phyloP scores from a whole-genome alignment of 2,113 vertebrate species.

The Toxostoma redivivum region DNA sequence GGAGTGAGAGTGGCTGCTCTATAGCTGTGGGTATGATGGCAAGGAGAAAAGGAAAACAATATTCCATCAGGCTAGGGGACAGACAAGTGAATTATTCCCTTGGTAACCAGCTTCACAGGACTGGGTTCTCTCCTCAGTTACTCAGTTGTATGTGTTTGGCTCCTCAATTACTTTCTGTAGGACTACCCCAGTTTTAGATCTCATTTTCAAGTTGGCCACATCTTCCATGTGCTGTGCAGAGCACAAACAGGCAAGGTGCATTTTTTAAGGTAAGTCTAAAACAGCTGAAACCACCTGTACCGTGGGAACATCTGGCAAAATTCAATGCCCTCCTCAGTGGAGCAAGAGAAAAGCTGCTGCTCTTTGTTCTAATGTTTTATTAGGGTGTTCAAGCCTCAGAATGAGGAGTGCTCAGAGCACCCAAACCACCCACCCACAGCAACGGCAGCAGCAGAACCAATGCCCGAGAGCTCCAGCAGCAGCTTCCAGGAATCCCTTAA shows the following conservation, averaged over 20 bases:
- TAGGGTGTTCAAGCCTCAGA: background rate
- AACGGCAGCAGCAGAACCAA: background rate
- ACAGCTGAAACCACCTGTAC: background rate
- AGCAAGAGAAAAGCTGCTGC: background rate
- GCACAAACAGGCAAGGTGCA: background rate
- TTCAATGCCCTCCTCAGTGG: rapidly evolving
- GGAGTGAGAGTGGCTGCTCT: background rate
- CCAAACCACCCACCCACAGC: background rate
- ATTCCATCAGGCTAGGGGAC: background rate
- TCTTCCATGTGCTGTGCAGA: background rate
- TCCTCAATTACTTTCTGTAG: background rate
- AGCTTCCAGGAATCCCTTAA: background rate
- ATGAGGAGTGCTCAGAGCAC: too few species aligned
- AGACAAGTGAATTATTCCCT: background rate
- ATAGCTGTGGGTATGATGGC: background rate
- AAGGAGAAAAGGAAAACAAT: background rate
- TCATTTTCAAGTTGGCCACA: background rate
- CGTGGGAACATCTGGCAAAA: background rate
- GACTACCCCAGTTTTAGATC: background rate
- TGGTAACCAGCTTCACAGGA: background rate
- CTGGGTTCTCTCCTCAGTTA: background rate
- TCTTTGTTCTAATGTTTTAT: background rate
- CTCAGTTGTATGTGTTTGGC: background rate
- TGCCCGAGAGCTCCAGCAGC: background rate
- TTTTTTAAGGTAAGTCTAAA: background rate